A percentile compares a stretch with the other conserved stretches of the same genome.
phyloP scores from a whole-genome alignment of 2,797 vertebrate species.

The Phoebastria nigripes region DNA sequence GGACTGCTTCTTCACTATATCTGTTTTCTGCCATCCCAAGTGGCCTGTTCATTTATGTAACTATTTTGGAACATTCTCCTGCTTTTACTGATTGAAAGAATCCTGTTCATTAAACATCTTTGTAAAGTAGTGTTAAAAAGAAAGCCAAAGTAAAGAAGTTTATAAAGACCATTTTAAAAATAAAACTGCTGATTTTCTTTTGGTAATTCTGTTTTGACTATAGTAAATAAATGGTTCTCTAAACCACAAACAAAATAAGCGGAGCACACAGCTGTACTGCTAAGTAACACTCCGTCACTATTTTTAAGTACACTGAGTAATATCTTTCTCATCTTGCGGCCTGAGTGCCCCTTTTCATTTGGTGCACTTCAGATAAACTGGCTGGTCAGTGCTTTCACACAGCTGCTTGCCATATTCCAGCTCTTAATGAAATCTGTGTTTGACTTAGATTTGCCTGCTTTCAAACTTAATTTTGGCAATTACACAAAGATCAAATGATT shows the following conservation, averaged over 20 bases:
- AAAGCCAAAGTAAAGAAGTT: not conserved
- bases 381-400: not conserved
- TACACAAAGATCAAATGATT: not conserved
- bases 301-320: not conserved
- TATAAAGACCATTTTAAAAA: not conserved
- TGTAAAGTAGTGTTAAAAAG: not conserved
- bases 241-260: not conserved
- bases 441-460: not conserved
- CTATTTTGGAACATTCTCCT: constrained; percentile 44
- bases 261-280: not conserved
- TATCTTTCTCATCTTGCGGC: not conserved
- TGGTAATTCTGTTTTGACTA: not conserved
- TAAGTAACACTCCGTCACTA: not conserved
- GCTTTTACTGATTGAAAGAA: not conserved
- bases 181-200: not conserved
- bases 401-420: not conserved
- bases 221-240: not conserved
- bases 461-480: not conserved
- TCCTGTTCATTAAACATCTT: constrained; percentile 7
- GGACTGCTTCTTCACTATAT: constrained; percentile 37
- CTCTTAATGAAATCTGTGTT: not conserved
- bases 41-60: constrained; percentile 50
- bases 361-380: not conserved
- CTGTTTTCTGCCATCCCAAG: not conserved
- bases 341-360: not conserved